Evolutionary conservation across 2,888 invertebrate genomes (phyloP).

Genomic region (Thymelicus sylvestris): DNA sequence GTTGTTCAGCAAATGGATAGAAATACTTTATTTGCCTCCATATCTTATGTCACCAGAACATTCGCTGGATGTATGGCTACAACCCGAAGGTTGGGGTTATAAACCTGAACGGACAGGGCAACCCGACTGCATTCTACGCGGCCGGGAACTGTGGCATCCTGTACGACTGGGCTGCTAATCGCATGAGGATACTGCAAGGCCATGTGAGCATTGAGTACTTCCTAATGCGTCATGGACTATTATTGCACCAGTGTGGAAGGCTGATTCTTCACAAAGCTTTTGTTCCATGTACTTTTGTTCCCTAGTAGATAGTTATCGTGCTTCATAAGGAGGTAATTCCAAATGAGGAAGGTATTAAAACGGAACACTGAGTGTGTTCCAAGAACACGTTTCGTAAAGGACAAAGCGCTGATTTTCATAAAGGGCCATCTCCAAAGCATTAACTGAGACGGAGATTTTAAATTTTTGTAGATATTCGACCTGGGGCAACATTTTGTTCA

Average conservation of each 20-base stretch:
- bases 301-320: no score
- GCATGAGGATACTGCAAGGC: constrained; percentile 87
- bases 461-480: no score
- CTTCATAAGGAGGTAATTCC: no score
- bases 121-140: constrained; percentile 85
- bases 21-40: not conserved
- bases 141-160: constrained; percentile 87
- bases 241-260: not conserved
- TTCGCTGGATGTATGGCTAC: constrained; percentile 87
- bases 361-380: no score
- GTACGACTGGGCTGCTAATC: constrained; percentile 85
- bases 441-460: no score
- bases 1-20: no score
- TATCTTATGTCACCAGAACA: constrained; percentile 65
- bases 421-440: no score
- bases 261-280: not conserved
- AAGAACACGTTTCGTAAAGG: no score
- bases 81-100: constrained; percentile 84
- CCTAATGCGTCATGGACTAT: not conserved
- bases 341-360: no score
- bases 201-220: constrained; percentile 81
- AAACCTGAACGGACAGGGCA: constrained; percentile 82
- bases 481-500: no score
- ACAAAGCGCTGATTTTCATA: no score
- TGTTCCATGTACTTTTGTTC: not conserved